Evolutionary conservation across 2,888 invertebrate species (phyloP).

Genomic region (Oxycera nigricornis): DNA sequence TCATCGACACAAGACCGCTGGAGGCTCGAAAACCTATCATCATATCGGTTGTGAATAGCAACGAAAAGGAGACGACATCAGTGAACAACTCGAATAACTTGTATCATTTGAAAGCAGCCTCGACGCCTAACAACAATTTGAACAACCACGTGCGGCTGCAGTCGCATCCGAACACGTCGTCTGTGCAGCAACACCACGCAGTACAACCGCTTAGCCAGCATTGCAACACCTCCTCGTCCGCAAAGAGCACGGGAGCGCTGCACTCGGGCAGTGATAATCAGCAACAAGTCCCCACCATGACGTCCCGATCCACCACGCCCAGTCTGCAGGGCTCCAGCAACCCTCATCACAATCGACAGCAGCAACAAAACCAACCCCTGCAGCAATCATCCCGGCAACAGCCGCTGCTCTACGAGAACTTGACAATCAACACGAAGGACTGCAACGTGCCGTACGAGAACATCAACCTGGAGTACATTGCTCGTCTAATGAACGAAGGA

Average conservation of each 20-base stretch:
- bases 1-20: conserved; percentile 69
- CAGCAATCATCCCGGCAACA: conserved; percentile 30
- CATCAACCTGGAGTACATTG: conserved; percentile 89
- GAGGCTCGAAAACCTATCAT: conserved; percentile 57
- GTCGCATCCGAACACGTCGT: conserved; percentile 44
- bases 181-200: conserved; percentile 34
- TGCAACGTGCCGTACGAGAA: conserved; percentile 80
- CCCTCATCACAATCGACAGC: conserved; percentile 34
- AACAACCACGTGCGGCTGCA: conserved; percentile 43
- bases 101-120: conserved; percentile 47
- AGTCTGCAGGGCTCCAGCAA: conserved; percentile 9
- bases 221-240: conserved; percentile 40
- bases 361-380: conserved; percentile 19
- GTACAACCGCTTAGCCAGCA: conserved; percentile 15
- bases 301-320: conserved; percentile 31
- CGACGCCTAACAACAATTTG: conserved; percentile 43
- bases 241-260: conserved; percentile 46
- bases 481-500: conserved; percentile 86
- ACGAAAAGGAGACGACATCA: conserved; percentile 38
- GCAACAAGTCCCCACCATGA: conserved; percentile 23
- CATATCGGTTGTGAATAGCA: conserved; percentile 41
- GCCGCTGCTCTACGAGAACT: conserved; percentile 62
- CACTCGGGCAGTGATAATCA: conserved; percentile 41
- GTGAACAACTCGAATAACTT: conserved; percentile 46
- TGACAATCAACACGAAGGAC: conserved; percentile 63